Evolutionary conservation across 2,113 vertebrate species (phyloP), one percentile per base, ranked within the genome.

Genomic region (Caloenas nicobarica): DNA sequence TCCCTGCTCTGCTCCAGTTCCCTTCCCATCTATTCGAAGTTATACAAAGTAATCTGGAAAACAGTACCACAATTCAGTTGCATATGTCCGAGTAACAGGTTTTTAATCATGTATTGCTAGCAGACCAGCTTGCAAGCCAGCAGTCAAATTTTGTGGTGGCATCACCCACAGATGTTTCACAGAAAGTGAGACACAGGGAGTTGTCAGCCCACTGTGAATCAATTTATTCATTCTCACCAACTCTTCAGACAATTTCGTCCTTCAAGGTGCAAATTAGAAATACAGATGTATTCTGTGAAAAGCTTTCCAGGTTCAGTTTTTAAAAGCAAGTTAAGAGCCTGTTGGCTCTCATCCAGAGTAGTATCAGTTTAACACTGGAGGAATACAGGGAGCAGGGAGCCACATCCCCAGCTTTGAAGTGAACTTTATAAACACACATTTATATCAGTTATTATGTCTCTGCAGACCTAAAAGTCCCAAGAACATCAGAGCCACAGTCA

Each of bases 191-290:
- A 93, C 90, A 79, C 77, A 3, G 86, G 82, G 88, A 95, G 65
- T 8, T 94, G 82, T 94, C 95, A 92, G 69, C 92, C 95, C 86
- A 96, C 95, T 96, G 95, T 95, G 95, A 97, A 97, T 95, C 96
- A 95, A 96, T 96, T 96, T 96, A 97, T 96, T 95, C 80, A 94
- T 97, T 95, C 90, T 86, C 95, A 96, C 95, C 93, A 95, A 65
- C 88, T 93, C 91, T 93, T 88, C 86, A 96, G 95, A 81, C 95
- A 64, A 87, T 94, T 94, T 92, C 86, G 91, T 86, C 90, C 80
- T 94, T 96, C 95, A 94, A 97, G 95, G 95, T 96, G 90, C 77
- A 96, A 96, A 97, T 95, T 93, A 96, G 77, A 93, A 93, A 96
- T 96, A 97, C 95, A 95, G 90, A 92, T 89, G 93, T 96, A 94